These are phyloP conservation scores for Crotalus helleri DNA, from an alignment of 2,113 vertebrate genomes.

Conservation along the genomic window DNA sequence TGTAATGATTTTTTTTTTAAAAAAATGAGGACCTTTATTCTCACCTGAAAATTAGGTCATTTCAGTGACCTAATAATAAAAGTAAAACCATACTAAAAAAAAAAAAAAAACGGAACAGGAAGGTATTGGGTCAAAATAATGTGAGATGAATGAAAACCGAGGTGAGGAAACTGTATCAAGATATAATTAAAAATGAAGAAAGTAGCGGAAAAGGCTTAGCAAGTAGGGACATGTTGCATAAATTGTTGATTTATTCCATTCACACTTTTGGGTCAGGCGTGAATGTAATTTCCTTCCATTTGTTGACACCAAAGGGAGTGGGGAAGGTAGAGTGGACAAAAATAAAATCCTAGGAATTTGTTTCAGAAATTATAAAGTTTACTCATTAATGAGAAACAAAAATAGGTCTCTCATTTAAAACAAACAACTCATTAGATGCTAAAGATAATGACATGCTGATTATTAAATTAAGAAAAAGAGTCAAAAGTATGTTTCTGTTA, in stretches of 20 bases:
- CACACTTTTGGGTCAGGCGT: background rate
- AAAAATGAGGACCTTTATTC: background rate
- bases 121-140: background rate
- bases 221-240: background rate
- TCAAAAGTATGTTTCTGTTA: background rate
- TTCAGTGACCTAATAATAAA: background rate
- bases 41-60: background rate
- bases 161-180: background rate
- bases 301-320: background rate
- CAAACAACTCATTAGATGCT: background rate
- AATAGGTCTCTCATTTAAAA: background rate
- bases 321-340: background rate
- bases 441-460: background rate
- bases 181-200: conserved; percentile 2
- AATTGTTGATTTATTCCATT: conserved; percentile 21
- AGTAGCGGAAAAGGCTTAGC: background rate
- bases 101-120: background rate
- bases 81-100: background rate
- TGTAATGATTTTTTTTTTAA: background rate
- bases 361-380: background rate
- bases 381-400: background rate
- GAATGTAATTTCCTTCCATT: background rate
- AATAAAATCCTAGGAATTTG: background rate
- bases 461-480: background rate
- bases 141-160: background rate